phyloP scores from a whole-genome alignment of 2,113 vertebrate genomes.

The Sminthopsis crassicaudata region DNA sequence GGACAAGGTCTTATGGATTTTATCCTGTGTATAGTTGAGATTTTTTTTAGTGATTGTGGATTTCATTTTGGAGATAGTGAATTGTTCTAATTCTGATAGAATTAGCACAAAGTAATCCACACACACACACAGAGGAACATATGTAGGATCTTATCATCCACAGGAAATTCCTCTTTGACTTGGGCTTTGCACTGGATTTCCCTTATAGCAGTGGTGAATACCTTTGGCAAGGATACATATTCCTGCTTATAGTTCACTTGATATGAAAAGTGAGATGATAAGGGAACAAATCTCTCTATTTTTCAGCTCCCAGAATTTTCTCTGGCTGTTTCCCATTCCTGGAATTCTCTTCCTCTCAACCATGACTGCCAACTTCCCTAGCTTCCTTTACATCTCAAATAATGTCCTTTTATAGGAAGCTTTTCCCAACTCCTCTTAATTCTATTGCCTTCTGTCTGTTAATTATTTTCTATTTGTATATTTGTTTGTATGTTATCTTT shows the following conservation, averaged over 20 bases:
- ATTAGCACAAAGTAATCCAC: not conserved
- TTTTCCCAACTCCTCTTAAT: not conserved
- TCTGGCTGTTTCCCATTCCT: not conserved
- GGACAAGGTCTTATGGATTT: not conserved
- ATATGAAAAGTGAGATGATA: not conserved
- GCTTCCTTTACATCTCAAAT: not conserved
- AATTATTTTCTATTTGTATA: not conserved
- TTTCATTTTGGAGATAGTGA: not conserved
- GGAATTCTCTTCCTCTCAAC: not conserved
- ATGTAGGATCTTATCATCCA: not conserved
- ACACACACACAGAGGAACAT: not conserved
- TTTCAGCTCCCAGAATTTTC: not conserved
- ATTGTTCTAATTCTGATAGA: not conserved
- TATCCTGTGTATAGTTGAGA: not conserved
- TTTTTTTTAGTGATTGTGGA: not conserved
- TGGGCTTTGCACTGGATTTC: not conserved
- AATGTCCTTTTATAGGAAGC: not conserved
- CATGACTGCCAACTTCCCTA: not conserved
- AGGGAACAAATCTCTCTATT: not conserved
- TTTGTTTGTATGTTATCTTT: not conserved
- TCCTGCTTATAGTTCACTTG: not conserved
- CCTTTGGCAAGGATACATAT: not conserved
- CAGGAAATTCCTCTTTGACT: slow-evolving; percentile 1
- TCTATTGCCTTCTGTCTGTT: not conserved
- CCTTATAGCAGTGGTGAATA: not conserved